These are phyloP conservation scores for Cantharis rufa DNA, from an alignment of 2,888 invertebrate species.

Conservation along the genomic window DNA sequence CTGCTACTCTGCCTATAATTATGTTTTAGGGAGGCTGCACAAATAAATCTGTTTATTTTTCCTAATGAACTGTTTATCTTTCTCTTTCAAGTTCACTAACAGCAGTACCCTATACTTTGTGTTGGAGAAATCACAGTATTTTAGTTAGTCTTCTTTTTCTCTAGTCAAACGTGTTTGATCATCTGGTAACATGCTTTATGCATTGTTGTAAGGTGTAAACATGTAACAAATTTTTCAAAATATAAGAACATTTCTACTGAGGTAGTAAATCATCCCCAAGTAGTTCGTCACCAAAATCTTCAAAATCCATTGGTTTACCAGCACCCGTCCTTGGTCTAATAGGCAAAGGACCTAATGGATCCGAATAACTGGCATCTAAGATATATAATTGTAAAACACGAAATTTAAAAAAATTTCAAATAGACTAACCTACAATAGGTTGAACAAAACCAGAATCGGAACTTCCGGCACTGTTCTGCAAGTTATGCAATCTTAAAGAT, in stretches of 20 bases:
- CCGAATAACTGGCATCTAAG: conserved; percentile 60
- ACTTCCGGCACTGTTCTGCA: conserved; percentile 51
- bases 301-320: conserved; percentile 60
- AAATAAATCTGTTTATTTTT: no score
- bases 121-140: no score
- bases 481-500: conserved; percentile 42
- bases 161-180: background rate
- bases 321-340: conserved; percentile 62
- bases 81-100: no score
- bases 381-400: conserved; percentile 25
- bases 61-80: no score
- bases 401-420: background rate
- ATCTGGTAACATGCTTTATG: background rate
- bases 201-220: background rate
- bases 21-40: no score
- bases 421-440: conserved; percentile 32
- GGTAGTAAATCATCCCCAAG: conserved; percentile 75
- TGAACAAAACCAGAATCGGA: conserved; percentile 51
- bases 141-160: background rate
- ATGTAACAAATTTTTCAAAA: background rate
- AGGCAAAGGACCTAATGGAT: conserved; percentile 63
- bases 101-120: no score
- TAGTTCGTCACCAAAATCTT: conserved; percentile 75
- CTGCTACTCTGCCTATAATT: no score
- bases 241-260: conserved; percentile 56